Conservation (phyloP, 2,113 vertebrate genomes). For the Alligator sinensis region DNA sequence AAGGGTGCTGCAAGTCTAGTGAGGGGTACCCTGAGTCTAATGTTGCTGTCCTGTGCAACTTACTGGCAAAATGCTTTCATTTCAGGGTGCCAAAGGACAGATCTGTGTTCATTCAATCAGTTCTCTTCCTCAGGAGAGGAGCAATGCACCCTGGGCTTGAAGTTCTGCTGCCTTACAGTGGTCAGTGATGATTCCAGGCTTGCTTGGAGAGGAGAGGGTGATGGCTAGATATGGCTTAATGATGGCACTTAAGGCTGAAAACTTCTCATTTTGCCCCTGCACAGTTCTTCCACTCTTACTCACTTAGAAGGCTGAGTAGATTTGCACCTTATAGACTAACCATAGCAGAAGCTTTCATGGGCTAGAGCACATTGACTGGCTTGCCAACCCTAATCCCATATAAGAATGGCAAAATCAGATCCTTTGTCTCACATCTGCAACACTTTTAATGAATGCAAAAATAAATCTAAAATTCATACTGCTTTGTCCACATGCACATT, state of each 20-base stretch:
- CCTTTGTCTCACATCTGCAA: not conserved
- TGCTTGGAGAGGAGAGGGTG: not conserved
- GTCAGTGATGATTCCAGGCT: not conserved
- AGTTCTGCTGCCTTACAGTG: not conserved
- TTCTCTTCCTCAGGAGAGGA: not conserved
- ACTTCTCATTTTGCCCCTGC: accelerated
- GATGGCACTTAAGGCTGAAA: not conserved
- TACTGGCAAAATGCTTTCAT: not conserved
- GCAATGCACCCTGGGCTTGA: not conserved
- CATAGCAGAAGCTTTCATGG: too few species aligned
- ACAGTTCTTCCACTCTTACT: not conserved
- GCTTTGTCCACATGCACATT: not conserved
- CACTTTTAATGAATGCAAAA: not conserved
- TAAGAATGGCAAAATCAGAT: not conserved
- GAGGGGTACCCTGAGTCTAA: too few species aligned
- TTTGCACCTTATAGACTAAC: too few species aligned
- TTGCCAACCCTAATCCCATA: not conserved
- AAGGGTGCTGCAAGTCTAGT: too few species aligned
- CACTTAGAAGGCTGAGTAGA: too few species aligned
- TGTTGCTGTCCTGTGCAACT: not conserved
- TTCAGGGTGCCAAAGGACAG: not conserved
- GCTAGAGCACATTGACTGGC: too few species aligned
- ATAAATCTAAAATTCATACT: not conserved
- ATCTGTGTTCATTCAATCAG: not conserved
- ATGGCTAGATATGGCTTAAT: not conserved